phyloP scores from a whole-genome alignment of 1,140 invertebrate genomes.

The Polypedilum pembai region DNA sequence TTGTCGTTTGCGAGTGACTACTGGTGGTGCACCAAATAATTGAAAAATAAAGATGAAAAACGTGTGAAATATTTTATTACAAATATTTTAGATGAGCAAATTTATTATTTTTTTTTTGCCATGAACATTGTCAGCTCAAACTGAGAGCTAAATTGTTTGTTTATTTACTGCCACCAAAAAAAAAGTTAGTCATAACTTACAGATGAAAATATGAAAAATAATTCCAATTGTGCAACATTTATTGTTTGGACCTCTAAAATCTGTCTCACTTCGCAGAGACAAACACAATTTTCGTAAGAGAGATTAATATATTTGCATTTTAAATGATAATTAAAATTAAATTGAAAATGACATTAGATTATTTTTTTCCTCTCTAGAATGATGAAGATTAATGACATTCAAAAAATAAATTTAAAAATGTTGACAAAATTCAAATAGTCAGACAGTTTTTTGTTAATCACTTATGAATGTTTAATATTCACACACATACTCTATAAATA shows the following conservation, averaged over 20 bases:
- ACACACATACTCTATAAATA: too few species aligned
- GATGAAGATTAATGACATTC: too few species aligned
- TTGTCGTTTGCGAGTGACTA: not conserved
- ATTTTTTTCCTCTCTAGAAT: too few species aligned
- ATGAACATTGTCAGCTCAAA: not conserved
- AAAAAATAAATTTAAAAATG: too few species aligned
- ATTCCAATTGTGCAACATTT: conserved; percentile 18
- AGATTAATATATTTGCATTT: too few species aligned
- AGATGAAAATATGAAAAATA: not conserved
- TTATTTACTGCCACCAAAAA: too few species aligned
- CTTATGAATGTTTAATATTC: too few species aligned
- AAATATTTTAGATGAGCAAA: not conserved
- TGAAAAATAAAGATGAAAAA: not conserved
- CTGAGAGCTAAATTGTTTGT: not conserved
- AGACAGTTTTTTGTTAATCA: too few species aligned
- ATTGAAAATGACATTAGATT: too few species aligned
- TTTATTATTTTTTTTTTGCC: not conserved
- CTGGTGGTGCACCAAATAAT: not conserved
- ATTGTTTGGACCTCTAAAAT: not conserved
- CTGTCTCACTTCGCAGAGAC: not conserved
- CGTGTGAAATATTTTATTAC: conserved; percentile 13
- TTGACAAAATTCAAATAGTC: too few species aligned
- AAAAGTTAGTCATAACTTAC: not conserved
- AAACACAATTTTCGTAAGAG: too few species aligned
- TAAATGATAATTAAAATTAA: too few species aligned